phyloP scores from a whole-genome alignment of 2,888 invertebrate genomes.

The Drosophila koepferae region DNA sequence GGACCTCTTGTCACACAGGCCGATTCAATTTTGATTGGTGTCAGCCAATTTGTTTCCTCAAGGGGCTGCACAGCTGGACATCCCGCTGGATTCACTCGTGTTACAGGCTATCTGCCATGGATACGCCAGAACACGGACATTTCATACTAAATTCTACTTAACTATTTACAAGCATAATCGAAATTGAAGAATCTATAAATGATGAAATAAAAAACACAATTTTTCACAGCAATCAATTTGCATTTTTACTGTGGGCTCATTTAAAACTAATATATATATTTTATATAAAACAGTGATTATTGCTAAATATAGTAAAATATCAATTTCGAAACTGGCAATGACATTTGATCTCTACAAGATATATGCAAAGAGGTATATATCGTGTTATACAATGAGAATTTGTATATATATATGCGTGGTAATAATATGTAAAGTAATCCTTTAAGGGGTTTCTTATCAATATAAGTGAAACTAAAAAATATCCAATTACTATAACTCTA shows the following conservation, averaged over 20 bases:
- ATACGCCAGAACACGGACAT: constrained; percentile 39
- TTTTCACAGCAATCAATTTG: not conserved
- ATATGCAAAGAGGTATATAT: not conserved
- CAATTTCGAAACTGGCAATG: not conserved
- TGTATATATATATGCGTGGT: no score
- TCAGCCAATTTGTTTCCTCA: constrained; percentile 32
- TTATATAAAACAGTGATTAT: no score
- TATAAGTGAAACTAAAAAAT: no score
- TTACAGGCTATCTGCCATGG: constrained; percentile 41
- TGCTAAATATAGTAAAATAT: not conserved
- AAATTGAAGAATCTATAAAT: not conserved
- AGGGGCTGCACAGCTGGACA: constrained; percentile 32
- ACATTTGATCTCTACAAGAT: not conserved
- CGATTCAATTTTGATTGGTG: constrained; percentile 27
- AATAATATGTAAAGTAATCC: no score
- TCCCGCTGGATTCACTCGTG: constrained; percentile 46
- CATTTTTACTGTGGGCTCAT: not conserved
- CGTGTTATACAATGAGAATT: no score
- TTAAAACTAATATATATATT: no score
- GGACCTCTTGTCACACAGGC: constrained; percentile 31
- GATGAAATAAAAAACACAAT: not conserved
- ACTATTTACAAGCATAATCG: not conserved
- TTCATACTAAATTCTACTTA: not conserved
- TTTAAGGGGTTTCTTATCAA: no score
- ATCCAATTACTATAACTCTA: no score